These are phyloP conservation scores for Empidonax traillii DNA, from an alignment of 2,113 vertebrate genomes.

Conservation along the genomic window DNA sequence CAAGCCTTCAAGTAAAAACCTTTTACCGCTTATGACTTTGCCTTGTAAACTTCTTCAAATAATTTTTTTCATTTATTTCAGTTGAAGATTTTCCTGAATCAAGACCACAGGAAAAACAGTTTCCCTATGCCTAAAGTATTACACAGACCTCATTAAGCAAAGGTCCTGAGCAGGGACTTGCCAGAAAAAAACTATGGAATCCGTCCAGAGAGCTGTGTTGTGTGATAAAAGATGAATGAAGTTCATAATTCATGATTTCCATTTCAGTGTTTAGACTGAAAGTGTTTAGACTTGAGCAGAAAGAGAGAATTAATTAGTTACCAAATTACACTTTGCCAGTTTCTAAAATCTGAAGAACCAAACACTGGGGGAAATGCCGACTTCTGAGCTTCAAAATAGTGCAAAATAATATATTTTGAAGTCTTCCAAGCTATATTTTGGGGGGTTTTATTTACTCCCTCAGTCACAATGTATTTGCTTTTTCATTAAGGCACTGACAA, in stretches of 20 bases:
- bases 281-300: background rate
- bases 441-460: background rate
- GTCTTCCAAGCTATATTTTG: background rate
- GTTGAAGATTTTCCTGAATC: background rate
- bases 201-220: background rate
- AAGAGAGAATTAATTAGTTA: background rate
- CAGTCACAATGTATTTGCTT: slow-evolving; percentile 15
- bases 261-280: background rate
- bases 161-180: background rate
- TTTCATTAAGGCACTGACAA: background rate
- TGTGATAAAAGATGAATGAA: background rate
- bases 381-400: background rate
- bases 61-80: background rate
- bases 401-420: background rate
- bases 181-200: background rate
- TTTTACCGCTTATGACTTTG: background rate
- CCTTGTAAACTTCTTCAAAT: background rate
- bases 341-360: background rate
- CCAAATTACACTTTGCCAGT: background rate
- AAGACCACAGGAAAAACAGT: background rate
- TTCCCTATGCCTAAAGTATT: background rate
- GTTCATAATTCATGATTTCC: background rate
- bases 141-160: background rate
- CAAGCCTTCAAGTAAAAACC: background rate
- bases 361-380: background rate